These are phyloP conservation scores for Aricia artaxerxes DNA, from an alignment of 2,888 invertebrate genomes.

Conservation along the genomic window DNA sequence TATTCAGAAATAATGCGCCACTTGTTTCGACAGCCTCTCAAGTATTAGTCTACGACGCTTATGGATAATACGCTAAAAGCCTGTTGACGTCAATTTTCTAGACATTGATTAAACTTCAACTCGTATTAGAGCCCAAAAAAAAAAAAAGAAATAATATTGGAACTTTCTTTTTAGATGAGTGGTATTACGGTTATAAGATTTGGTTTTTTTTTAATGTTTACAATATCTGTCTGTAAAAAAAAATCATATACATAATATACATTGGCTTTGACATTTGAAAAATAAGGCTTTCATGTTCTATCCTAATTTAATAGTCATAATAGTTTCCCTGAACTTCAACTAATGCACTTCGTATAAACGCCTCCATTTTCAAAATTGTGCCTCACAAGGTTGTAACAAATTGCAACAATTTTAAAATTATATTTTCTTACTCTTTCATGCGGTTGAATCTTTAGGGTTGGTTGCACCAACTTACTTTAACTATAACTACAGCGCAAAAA, in stretches of 20 bases:
- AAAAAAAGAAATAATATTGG: not conserved
- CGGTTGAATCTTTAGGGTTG: too few relatives aligned
- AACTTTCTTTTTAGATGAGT: not conserved
- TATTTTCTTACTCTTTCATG: not conserved
- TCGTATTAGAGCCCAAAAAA: not conserved
- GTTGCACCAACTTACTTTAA: too few relatives aligned
- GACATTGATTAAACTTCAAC: not conserved
- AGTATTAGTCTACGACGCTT: not conserved
- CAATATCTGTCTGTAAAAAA: conserved; percentile 27
- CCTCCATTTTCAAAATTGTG: not conserved
- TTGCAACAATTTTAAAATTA: not conserved
- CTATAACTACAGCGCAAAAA: too few relatives aligned
- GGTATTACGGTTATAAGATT: not conserved
- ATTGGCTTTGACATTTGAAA: conserved; percentile 43
- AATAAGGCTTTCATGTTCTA: conserved; percentile 39
- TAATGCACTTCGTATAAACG: conserved; percentile 7
- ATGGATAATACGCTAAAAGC: conserved; percentile 21
- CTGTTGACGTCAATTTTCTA: conserved; percentile 9
- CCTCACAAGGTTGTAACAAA: not conserved
- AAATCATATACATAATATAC: not conserved
- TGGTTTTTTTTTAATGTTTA: conserved; percentile 10
- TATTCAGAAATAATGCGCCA: not conserved
- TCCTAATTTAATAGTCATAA: conserved; percentile 37
- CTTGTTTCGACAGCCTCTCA: not conserved
- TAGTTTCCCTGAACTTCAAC: conserved; percentile 40